Evolutionary conservation across 2,113 vertebrate species (phyloP).

Genomic region (Chaetura pelagica): DNA sequence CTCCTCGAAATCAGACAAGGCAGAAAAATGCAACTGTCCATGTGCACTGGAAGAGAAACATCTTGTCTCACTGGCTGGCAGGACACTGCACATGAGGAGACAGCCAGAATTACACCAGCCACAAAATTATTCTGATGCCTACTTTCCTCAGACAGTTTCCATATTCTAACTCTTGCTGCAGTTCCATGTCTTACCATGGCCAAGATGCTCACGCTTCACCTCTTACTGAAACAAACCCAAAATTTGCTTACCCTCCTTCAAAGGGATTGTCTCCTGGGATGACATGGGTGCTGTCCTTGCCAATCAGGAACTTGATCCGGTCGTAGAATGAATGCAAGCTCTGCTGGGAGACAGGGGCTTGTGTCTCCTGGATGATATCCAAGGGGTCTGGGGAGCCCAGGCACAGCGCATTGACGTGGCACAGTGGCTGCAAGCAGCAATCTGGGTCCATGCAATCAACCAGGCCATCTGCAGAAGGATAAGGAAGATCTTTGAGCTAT

Average conservation of each 20-base stretch:
- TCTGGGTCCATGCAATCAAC: slow-evolving; percentile 99
- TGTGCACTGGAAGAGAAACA: neutral
- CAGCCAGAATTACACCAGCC: slow-evolving; percentile 59
- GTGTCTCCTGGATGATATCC: slow-evolving; percentile 95
- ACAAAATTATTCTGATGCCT: slow-evolving; percentile 21
- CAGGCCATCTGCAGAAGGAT: slow-evolving; percentile 85
- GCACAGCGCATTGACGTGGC: slow-evolving; percentile 89
- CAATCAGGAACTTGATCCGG: slow-evolving; percentile 92
- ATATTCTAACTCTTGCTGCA: neutral
- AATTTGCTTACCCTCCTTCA: slow-evolving; percentile 87
- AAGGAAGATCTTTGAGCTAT: slow-evolving; percentile 11
- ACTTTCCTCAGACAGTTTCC: neutral
- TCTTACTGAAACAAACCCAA: neutral
- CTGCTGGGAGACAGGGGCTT: slow-evolving; percentile 82
- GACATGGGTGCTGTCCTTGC: slow-evolving; percentile 92
- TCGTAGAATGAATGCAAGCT: slow-evolving; percentile 93
- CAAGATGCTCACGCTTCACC: neutral
- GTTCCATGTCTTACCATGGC: neutral
- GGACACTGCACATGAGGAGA: neutral
- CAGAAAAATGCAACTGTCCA: neutral
- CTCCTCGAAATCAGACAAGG: neutral
- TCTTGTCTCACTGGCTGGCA: neutral
- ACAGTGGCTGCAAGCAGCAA: slow-evolving; percentile 93
- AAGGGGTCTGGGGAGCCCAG: slow-evolving; percentile 93
- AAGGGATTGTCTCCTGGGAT: slow-evolving; percentile 92